These are phyloP conservation scores for Sebastes itinus DNA, from an alignment of 2,797 vertebrate species.

Conservation along the genomic window DNA sequence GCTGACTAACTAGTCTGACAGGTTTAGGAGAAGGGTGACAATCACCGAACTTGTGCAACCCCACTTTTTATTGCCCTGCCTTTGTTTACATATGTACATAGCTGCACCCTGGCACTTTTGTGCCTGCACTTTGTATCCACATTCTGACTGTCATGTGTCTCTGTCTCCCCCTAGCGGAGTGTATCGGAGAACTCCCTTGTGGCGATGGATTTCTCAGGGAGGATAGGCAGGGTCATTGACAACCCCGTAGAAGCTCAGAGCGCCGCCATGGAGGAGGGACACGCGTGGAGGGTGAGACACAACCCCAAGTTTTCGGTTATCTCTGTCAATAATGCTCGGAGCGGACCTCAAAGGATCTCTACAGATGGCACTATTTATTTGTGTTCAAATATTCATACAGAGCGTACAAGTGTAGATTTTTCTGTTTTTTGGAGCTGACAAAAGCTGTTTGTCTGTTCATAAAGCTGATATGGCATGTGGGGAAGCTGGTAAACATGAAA, in stretches of 20 bases:
- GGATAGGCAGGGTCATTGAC: constrained; percentile 97
- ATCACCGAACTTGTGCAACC: neutral
- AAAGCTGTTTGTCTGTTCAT: neutral
- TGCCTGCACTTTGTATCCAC: neutral
- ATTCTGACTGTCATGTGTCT: constrained; percentile 53
- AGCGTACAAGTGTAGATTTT: neutral
- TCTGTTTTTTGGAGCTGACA: neutral
- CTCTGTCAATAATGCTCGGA: neutral
- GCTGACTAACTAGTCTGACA: neutral
- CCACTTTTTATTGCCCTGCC: neutral
- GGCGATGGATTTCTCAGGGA: constrained; percentile 99
- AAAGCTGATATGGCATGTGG: neutral
- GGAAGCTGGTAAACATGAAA: neutral
- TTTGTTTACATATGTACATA: neutral
- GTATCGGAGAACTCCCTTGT: constrained; percentile 98
- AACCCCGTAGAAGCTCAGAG: constrained; percentile 97
- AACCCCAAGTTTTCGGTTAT: neutral
- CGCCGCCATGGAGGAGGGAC: constrained; percentile 97
- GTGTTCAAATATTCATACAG: neutral
- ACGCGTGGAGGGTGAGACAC: constrained; percentile 95
- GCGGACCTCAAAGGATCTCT: neutral
- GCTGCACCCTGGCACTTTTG: neutral
- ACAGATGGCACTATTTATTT: neutral
- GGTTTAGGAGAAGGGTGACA: neutral
- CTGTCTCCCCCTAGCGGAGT: constrained; percentile 88